Conservation (phyloP, 1,140 invertebrate genomes). For the Drosophila dunni region DNA sequence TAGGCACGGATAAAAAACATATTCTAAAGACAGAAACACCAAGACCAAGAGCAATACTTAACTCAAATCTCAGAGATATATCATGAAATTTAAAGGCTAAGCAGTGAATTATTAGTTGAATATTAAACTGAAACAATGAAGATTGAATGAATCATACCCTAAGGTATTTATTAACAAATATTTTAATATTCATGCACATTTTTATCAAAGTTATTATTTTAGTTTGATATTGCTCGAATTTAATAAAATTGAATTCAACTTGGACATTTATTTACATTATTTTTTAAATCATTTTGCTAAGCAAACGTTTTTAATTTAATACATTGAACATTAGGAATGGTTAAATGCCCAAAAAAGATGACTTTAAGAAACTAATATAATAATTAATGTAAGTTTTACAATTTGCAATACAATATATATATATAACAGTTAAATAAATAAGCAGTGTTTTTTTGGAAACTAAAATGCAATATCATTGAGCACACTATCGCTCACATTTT, state of each 20-base stretch:
- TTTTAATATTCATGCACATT: slow-evolving; percentile 24
- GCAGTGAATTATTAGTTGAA: slow-evolving; percentile 8
- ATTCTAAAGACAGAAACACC: slow-evolving; percentile 26
- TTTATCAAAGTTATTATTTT: slow-evolving; percentile 15
- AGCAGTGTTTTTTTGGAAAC: not conserved
- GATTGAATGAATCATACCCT: slow-evolving; percentile 18
- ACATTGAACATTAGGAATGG: slow-evolving; percentile 13
- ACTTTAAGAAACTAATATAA: slow-evolving; percentile 12
- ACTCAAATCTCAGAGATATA: slow-evolving; percentile 26
- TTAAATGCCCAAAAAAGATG: slow-evolving; percentile 28
- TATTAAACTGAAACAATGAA: not conserved
- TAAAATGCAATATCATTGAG: slow-evolving; percentile 70
- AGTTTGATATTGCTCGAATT: slow-evolving; percentile 28
- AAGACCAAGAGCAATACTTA: slow-evolving; percentile 31
- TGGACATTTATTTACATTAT: slow-evolving; percentile 2
- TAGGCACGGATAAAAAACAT: slow-evolving; percentile 16
- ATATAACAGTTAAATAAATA: slow-evolving; percentile 7
- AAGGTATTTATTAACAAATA: slow-evolving; percentile 31
- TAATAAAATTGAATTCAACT: slow-evolving; percentile 48
- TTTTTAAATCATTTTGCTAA: slow-evolving; percentile 7
- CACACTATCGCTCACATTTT: slow-evolving; percentile 73
- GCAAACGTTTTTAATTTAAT: slow-evolving; percentile 16
- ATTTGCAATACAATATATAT: slow-evolving; percentile 10
- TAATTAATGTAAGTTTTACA: slow-evolving; percentile 26
- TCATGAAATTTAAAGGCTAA: slow-evolving; percentile 17